These are phyloP conservation scores for Campylomormyrus numenius DNA, from an alignment of 2,113 vertebrate genomes.

Conservation along the genomic window DNA sequence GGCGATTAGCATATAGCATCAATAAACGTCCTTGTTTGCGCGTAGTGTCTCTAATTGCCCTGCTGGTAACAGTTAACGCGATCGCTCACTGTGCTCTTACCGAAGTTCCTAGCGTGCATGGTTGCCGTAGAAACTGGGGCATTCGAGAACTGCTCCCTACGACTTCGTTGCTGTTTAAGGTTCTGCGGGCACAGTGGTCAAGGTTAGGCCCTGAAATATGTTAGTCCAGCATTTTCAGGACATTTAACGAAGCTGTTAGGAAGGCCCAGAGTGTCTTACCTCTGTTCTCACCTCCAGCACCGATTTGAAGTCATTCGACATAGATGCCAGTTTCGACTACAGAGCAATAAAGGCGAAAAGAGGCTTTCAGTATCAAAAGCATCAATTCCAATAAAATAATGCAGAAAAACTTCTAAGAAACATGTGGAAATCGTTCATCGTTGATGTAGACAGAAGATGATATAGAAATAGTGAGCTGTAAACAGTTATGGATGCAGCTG, in stretches of 20 bases:
- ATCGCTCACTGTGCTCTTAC: constrained; percentile 53
- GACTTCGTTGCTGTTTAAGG: constrained; percentile 83
- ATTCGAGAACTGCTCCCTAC: constrained; percentile 83
- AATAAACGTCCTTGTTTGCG: not conserved
- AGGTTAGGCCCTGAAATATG: not conserved
- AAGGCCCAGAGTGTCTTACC: constrained; percentile 55
- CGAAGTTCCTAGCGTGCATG: constrained; percentile 71
- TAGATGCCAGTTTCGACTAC: constrained; percentile 84
- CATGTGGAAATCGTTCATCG: not conserved
- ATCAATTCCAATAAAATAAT: not conserved
- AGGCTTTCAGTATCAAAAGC: not conserved
- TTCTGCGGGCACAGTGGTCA: constrained; percentile 57
- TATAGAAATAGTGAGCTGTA: not conserved
- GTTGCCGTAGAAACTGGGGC: constrained; percentile 64
- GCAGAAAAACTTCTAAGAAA: not conserved
- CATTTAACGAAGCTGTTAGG: not conserved
- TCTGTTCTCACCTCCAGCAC: constrained; percentile 88
- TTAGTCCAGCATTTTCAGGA: not conserved
- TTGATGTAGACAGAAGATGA: not conserved
- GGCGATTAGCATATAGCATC: not conserved
- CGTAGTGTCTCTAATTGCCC: not conserved
- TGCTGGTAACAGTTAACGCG: too few relatives aligned
- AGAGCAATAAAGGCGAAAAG: constrained; percentile 25
- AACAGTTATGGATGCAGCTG: not conserved
- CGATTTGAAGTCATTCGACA: constrained; percentile 92